These are phyloP conservation scores for Electrophaes corylata DNA, from an alignment of 2,888 invertebrate genomes.

Conservation along the genomic window DNA sequence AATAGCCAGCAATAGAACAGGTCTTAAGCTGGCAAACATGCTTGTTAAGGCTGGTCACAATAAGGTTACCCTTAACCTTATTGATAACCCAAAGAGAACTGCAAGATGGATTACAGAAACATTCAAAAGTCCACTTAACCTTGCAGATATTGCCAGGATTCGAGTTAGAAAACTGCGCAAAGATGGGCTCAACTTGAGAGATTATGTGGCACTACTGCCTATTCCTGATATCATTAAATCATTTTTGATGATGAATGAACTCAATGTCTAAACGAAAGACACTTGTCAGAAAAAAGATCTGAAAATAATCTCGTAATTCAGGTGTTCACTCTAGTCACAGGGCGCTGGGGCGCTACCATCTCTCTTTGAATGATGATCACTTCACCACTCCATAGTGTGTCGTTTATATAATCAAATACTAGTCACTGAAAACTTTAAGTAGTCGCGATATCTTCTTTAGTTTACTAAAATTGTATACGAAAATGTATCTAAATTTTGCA, in stretches of 20 bases:
- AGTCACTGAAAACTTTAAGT: too few relatives aligned
- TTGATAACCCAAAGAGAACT: conserved; percentile 32
- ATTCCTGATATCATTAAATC: conserved; percentile 83
- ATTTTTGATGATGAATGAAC: conserved; percentile 85
- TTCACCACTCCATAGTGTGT: too few relatives aligned
- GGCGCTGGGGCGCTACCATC: too few relatives aligned
- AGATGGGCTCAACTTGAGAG: conserved; percentile 60
- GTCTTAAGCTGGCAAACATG: conserved; percentile 60
- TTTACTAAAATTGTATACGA: too few relatives aligned
- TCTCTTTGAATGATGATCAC: too few relatives aligned
- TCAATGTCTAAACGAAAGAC: conserved; percentile 34
- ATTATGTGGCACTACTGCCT: conserved; percentile 69
- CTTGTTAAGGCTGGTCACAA: conserved; percentile 74
- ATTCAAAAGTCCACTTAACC: conserved; percentile 75
- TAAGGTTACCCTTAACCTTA: conserved; percentile 33
- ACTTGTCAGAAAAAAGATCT: too few relatives aligned
- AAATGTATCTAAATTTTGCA: too few relatives aligned
- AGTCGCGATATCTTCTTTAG: too few relatives aligned
- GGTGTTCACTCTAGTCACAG: background rate
- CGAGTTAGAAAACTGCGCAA: conserved; percentile 68
- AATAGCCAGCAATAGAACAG: conserved; percentile 73
- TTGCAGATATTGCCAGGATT: conserved; percentile 85
- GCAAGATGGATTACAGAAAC: conserved; percentile 68
- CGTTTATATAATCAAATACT: too few relatives aligned
- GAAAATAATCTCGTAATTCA: background rate